Evolutionary conservation across 2,888 invertebrate species (phyloP).

Genomic region (Mesopsocus fuscifrons): DNA sequence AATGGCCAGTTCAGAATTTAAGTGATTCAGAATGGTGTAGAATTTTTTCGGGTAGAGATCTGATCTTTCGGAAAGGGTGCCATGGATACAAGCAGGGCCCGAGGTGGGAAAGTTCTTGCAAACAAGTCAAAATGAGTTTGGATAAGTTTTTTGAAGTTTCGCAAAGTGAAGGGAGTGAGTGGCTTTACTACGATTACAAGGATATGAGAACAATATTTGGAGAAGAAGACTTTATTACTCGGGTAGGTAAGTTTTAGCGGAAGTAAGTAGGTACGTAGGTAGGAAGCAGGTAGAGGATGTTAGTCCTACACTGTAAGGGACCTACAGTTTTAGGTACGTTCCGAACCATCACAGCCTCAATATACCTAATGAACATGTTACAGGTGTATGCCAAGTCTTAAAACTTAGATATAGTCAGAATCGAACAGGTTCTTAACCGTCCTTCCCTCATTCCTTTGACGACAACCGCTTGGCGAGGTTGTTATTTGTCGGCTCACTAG

Average conservation of each 20-base stretch:
- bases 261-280: too few relatives aligned
- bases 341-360: too few relatives aligned
- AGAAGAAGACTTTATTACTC: constrained; percentile 10
- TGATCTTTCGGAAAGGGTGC: constrained; percentile 35
- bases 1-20: constrained; percentile 41
- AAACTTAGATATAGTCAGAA: too few relatives aligned
- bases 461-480: too few relatives aligned
- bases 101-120: not conserved
- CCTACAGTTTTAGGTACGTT: too few relatives aligned
- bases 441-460: too few relatives aligned
- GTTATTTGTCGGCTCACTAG: too few relatives aligned
- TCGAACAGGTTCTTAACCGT: too few relatives aligned
- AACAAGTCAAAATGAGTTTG: constrained; percentile 7
- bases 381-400: too few relatives aligned
- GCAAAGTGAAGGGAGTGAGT: constrained; percentile 28
- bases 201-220: constrained; percentile 36
- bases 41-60: constrained; percentile 31
- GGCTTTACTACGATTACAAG: constrained; percentile 77
- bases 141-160: constrained; percentile 12
- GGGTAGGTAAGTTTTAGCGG: constrained; percentile 11
- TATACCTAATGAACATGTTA: too few relatives aligned
- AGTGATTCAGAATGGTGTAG: constrained; percentile 36
- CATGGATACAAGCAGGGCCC: constrained; percentile 24
- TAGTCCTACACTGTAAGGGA: too few relatives aligned
- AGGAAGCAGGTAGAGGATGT: too few relatives aligned